These are phyloP conservation scores for Parelbella ahira DNA, from an alignment of 2,888 invertebrate genomes.

Conservation along the genomic window DNA sequence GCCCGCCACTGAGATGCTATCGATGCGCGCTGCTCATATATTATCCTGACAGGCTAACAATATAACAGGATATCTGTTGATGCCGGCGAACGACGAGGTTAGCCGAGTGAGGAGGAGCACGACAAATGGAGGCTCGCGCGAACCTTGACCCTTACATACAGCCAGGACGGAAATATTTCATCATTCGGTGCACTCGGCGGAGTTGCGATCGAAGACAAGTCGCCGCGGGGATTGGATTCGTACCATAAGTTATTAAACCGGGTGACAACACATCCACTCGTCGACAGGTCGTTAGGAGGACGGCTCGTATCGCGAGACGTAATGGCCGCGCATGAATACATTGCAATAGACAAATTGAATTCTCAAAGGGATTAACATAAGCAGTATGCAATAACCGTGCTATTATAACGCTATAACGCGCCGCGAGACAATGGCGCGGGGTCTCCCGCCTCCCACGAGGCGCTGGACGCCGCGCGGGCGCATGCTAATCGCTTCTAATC, in stretches of 20 bases:
- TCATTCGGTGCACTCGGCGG: constrained; percentile 44
- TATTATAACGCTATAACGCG: constrained; percentile 72
- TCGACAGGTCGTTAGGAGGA: constrained; percentile 55
- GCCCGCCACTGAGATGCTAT: constrained; percentile 57
- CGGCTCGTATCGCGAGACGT: constrained; percentile 47
- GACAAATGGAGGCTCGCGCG: constrained; percentile 62
- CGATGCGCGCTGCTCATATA: constrained; percentile 54
- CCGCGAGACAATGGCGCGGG: constrained; percentile 69
- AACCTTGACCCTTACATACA: constrained; percentile 49
- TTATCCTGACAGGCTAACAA: constrained; percentile 68
- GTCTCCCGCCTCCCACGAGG: constrained; percentile 73
- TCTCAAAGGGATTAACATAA: constrained; percentile 74
- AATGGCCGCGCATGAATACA: constrained; percentile 61
- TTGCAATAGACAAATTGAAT: constrained; percentile 72
- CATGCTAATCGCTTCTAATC: constrained; percentile 77
- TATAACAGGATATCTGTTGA: constrained; percentile 66
- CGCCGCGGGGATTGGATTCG: constrained; percentile 31
- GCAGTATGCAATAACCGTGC: constrained; percentile 71
- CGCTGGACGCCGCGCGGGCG: constrained; percentile 52
- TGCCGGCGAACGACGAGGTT: constrained; percentile 41
- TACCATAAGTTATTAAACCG: constrained; percentile 34
- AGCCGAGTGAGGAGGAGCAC: constrained; percentile 39
- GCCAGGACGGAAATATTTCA: constrained; percentile 45
- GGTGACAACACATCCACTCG: constrained; percentile 39
- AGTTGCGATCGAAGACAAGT: constrained; percentile 40